Conservation (phyloP, 2,113 vertebrate species). For the Nycticorax nycticorax region DNA sequence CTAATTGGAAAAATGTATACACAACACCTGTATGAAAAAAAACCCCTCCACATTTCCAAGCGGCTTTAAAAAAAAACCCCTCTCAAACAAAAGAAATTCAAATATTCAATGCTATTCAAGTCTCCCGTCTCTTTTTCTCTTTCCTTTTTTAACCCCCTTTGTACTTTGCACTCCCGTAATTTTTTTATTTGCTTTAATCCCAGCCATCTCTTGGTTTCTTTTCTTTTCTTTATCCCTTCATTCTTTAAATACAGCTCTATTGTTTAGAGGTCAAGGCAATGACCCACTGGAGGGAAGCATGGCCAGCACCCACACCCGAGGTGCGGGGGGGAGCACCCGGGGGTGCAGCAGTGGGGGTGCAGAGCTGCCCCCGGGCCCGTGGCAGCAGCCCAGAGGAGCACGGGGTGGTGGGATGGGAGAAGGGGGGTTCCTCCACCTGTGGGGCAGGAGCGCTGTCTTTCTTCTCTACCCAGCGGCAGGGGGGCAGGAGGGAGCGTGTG, state of each 20-base stretch:
- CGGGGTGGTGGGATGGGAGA: accelerated
- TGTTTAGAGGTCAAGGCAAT: not conserved
- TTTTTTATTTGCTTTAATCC: constrained; percentile 22
- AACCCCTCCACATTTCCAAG: not conserved
- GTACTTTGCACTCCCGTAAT: not conserved
- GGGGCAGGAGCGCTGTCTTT: not conserved
- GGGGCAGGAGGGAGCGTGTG: accelerated
- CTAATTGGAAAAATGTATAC: constrained; percentile 55
- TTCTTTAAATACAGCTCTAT: not conserved
- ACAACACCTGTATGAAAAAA: constrained; percentile 26
- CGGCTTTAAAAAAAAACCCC: not conserved
- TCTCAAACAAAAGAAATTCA: constrained; percentile 55
- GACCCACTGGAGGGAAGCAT: not conserved
- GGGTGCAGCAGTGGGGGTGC: accelerated
- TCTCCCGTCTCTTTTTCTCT: not conserved
- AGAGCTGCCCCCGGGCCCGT: accelerated
- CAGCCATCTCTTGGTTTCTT: not conserved
- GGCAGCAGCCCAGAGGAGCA: accelerated
- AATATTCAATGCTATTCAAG: constrained; percentile 20
- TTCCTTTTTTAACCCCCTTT: constrained; percentile 32
- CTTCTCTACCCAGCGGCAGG: accelerated
- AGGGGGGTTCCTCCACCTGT: not conserved
- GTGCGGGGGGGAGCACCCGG: accelerated
- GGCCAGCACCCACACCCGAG: accelerated
- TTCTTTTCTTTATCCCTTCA: not conserved